Evolutionary conservation across 92 coral and sea anemone species (phyloP), one percentile per base, ranked within the genome.

Genomic region (Montipora capitata): DNA sequence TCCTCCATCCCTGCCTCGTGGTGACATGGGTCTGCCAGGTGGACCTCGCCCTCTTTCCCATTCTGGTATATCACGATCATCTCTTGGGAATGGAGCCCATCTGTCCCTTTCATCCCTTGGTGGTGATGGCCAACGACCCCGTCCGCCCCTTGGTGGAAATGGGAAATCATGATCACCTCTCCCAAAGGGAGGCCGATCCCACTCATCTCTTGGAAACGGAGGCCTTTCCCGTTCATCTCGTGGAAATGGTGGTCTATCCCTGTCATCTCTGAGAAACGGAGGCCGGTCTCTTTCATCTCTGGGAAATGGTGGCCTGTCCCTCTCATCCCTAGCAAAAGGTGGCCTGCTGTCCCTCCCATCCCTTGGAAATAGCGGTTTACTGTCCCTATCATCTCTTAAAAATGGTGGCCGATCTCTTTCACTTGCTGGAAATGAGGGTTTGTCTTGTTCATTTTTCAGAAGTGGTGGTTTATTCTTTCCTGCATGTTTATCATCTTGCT

Each of bases 31-130:
- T 87, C 89, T 63, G 5, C 81, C 89, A 35, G 78, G 90, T 18
- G 84, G 75, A 13, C 84, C 85, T 8, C 76, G 91, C 45, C 85
- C 72, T 64, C 80, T 65, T 20, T 75, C 75, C 87, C 79, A 83
- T 11, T 52, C 45, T 10, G 27, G 64, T 18, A 52, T 68, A 14
- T 83, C 72, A 20, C 43, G 43, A 54, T 82, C 87, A 4, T 42
- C 87, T 61, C 79, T 64, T 41, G 87, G 80, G 14, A 56, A 42
- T 43, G 69, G 76, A 2, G 87, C 84, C 74, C 86, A 90, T 43
- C 86, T 88, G 13, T 87, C 94, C 85, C 98, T 89, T 52, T 84
- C 90, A 65, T 77, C 95, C 75, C 96, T 88, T 39, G 96, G 94
- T 52, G 94, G 90, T 67, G 92, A 81, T 39, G 87, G 87, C 74